Conservation (phyloP, 1,140 invertebrate species). For the Solenopsis invicta region DNA sequence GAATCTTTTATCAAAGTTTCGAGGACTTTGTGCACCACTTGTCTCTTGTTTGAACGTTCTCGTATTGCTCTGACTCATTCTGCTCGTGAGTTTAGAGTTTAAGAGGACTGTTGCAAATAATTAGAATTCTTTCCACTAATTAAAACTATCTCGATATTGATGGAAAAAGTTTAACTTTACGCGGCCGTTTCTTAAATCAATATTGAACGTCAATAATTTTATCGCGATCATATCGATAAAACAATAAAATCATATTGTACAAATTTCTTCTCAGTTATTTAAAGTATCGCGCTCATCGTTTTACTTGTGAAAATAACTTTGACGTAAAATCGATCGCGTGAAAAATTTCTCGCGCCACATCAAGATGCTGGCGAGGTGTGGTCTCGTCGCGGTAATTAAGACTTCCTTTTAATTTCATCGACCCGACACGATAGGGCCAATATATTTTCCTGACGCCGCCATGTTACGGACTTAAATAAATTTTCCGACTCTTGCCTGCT, state of each 20-base stretch:
- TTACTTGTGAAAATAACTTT: constrained; percentile 5
- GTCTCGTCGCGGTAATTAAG: constrained; percentile 57
- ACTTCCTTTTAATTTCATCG: constrained; percentile 69
- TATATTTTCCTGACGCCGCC: constrained; percentile 35
- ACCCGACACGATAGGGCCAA: constrained; percentile 27
- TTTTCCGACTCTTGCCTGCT: constrained; percentile 39
- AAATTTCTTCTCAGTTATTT: not conserved
- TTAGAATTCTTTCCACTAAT: constrained; percentile 26
- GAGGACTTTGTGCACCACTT: constrained; percentile 38
- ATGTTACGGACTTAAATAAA: constrained; percentile 62
- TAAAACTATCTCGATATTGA: constrained; percentile 10
- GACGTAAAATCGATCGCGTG: constrained; percentile 22
- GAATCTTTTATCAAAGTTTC: constrained; percentile 65
- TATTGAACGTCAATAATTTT: not conserved
- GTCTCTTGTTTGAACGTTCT: constrained; percentile 50
- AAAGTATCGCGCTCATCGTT: not conserved
- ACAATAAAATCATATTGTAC: not conserved
- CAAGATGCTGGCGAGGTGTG: constrained; percentile 6
- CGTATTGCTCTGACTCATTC: not conserved
- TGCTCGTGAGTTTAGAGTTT: constrained; percentile 9
- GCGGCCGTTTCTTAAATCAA: constrained; percentile 14
- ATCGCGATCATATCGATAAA: not conserved
- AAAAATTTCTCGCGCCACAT: constrained; percentile 15
- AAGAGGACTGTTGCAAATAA: constrained; percentile 42
- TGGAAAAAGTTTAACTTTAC: not conserved